Evolutionary conservation across 2,888 invertebrate genomes (phyloP).

Genomic region (Dromius quadrimaculatus): DNA sequence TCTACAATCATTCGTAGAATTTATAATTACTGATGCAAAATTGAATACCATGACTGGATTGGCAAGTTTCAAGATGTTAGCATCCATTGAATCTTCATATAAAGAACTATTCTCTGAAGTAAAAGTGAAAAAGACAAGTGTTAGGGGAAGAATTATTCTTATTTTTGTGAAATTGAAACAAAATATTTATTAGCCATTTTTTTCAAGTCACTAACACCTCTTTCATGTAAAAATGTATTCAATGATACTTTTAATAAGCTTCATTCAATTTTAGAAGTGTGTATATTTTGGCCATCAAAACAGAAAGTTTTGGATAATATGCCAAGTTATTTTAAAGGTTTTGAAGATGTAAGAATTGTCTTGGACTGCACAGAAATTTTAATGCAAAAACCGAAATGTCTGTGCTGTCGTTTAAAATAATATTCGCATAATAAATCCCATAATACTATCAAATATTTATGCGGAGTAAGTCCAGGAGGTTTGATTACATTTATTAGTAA

Average conservation of each 20-base stretch:
- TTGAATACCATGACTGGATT: slow-evolving; percentile 53
- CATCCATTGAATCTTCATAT: slow-evolving; percentile 39
- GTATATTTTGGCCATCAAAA: slow-evolving; percentile 53
- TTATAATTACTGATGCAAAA: slow-evolving; percentile 40
- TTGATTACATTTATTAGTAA: slow-evolving; percentile 56
- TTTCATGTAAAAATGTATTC: slow-evolving; percentile 51
- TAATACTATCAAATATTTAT: slow-evolving; percentile 57
- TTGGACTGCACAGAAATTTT: slow-evolving; percentile 59
- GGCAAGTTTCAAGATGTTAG: slow-evolving; percentile 39
- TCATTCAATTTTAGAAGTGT: slow-evolving; percentile 35
- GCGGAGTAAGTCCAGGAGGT: slow-evolving; percentile 57
- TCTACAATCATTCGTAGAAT: slow-evolving; percentile 14
- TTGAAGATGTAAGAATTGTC: slow-evolving; percentile 55
- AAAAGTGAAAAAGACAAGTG: slow-evolving; percentile 20
- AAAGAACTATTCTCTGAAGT: background rate
- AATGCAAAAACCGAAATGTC: no score
- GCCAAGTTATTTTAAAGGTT: slow-evolving; percentile 57
- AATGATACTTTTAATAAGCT: slow-evolving; percentile 51
- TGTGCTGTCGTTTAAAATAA: slow-evolving; percentile 55
- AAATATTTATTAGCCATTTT: slow-evolving; percentile 51
- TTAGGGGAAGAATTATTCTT: slow-evolving; percentile 41
- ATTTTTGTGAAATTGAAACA: slow-evolving; percentile 53
- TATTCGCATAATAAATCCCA: slow-evolving; percentile 57
- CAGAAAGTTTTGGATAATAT: slow-evolving; percentile 56
- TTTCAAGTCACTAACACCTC: slow-evolving; percentile 41